Evolutionary conservation across 2,888 invertebrate species (phyloP).

Genomic region (Hirtodrosophila alboralis): DNA sequence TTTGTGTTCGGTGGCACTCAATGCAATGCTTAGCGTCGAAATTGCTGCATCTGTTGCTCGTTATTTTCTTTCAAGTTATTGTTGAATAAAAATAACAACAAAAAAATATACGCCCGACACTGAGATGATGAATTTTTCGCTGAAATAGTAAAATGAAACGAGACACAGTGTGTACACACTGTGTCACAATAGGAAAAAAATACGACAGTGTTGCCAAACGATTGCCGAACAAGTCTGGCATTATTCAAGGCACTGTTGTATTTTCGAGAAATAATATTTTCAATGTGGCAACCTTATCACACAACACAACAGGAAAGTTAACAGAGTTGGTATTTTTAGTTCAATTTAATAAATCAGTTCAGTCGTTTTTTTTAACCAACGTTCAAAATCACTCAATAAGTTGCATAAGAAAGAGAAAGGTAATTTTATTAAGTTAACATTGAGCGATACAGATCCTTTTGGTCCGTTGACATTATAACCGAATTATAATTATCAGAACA

Average conservation of each 20-base stretch:
- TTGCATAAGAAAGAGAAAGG: no score
- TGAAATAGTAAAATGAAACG: slow-evolving; percentile 55
- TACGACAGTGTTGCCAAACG: slow-evolving; percentile 26
- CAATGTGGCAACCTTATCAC: slow-evolving; percentile 24
- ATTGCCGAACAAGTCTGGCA: slow-evolving; percentile 17
- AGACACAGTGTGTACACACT: slow-evolving; percentile 52
- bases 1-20: slow-evolving; percentile 26
- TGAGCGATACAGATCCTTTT: no score
- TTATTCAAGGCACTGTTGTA: slow-evolving; percentile 18
- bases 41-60: slow-evolving; percentile 33
- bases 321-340: background rate
- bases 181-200: slow-evolving; percentile 24
- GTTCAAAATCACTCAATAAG: no score
- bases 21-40: slow-evolving; percentile 27
- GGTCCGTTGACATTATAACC: no score
- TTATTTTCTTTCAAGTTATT: slow-evolving; percentile 42
- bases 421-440: no score
- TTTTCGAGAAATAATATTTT: slow-evolving; percentile 2
- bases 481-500: no score
- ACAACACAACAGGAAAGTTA: slow-evolving; percentile 26
- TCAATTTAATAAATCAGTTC: no score
- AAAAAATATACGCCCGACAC: slow-evolving; percentile 50
- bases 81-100: slow-evolving; percentile 53
- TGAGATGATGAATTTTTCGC: slow-evolving; percentile 61
- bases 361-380: no score